phyloP scores from a whole-genome alignment of 2,113 vertebrate species.

The Neolamprologus falcicula region DNA sequence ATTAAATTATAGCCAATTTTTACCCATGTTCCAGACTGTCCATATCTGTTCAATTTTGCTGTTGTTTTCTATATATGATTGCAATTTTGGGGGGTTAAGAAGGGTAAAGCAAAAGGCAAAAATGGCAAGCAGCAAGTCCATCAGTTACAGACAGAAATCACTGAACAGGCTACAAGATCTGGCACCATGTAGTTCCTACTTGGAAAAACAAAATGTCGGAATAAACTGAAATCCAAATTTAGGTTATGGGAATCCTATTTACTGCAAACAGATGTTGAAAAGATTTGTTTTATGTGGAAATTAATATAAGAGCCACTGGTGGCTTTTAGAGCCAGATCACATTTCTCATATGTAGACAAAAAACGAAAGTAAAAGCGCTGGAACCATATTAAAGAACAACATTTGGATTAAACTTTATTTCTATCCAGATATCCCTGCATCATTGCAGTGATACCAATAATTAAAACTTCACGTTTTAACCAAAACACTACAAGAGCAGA shows the following conservation, averaged over 20 bases:
- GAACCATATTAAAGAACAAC: neutral
- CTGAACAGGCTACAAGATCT: neutral
- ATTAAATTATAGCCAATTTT: neutral
- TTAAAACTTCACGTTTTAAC: neutral
- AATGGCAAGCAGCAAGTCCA: neutral
- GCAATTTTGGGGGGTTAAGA: neutral
- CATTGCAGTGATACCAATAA: neutral
- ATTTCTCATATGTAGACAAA: neutral
- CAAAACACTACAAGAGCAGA: neutral
- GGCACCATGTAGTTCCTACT: neutral
- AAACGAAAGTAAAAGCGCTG: neutral
- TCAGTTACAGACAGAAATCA: neutral
- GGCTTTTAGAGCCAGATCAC: neutral
- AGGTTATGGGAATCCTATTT: neutral
- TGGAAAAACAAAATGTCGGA: neutral
- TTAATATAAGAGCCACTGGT: neutral
- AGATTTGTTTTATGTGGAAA: neutral
- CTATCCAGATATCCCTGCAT: neutral
- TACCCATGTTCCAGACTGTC: neutral
- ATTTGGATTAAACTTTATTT: neutral
- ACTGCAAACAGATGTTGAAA: neutral
- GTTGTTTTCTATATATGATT: neutral
- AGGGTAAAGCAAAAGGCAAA: neutral
- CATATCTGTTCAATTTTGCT: neutral
- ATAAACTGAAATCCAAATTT: neutral